These are phyloP conservation scores for Scaptomyza flava DNA, from an alignment of 2,888 invertebrate genomes.

Conservation along the genomic window DNA sequence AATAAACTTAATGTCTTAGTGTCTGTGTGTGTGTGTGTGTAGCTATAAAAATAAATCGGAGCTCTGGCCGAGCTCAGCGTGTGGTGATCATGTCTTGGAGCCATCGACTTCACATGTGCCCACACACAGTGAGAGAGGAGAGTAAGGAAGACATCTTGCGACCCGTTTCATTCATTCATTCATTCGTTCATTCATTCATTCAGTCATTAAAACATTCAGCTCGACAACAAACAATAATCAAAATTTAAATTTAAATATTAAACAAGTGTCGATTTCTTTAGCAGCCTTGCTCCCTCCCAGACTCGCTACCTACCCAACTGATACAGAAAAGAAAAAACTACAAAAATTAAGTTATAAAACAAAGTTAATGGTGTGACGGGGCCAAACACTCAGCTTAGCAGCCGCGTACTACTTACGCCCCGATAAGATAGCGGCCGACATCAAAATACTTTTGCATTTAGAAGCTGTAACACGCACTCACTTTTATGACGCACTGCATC, in stretches of 20 bases:
- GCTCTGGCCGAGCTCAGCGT: slow-evolving; percentile 49
- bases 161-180: slow-evolving; percentile 69
- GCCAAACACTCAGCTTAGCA: slow-evolving; percentile 34
- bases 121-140: slow-evolving; percentile 51
- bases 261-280: slow-evolving; percentile 71
- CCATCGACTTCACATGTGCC: slow-evolving; percentile 35
- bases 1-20: not conserved
- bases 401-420: slow-evolving; percentile 48
- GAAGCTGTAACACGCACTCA: slow-evolving; percentile 53
- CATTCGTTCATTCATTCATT: slow-evolving; percentile 65
- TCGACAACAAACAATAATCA: slow-evolving; percentile 46
- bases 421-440: slow-evolving; percentile 69
- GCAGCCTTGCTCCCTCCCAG: not conserved
- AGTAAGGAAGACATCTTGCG: not conserved
- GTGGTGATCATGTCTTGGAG: slow-evolving; percentile 54
- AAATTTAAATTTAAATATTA: slow-evolving; percentile 69
- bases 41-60: slow-evolving; percentile 19
- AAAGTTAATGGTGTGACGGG: slow-evolving; percentile 65
- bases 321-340: not conserved
- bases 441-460: slow-evolving; percentile 37
- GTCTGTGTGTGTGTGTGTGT: slow-evolving; percentile 1
- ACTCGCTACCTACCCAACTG: not conserved
- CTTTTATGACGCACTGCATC: slow-evolving; percentile 31
- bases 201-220: slow-evolving; percentile 62
- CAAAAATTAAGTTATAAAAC: slow-evolving; percentile 74